A percentile compares a stretch with the other conserved stretches of the same genome.
These are phyloP conservation scores for Apogon talboti DNA, from an alignment of 2,797 vertebrate species.

Conservation along the genomic window DNA sequence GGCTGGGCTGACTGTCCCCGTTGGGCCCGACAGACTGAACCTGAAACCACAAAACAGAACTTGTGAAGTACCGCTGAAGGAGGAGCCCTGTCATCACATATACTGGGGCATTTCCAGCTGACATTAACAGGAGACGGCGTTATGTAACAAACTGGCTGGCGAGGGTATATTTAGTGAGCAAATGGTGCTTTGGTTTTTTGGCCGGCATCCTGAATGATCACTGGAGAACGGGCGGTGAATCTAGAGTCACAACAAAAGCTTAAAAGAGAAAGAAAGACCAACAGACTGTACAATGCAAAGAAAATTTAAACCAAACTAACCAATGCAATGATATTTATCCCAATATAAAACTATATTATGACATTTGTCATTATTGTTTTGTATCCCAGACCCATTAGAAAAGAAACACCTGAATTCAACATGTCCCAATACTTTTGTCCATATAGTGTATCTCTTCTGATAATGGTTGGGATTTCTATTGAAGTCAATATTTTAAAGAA, in stretches of 20 bases:
- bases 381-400: too few species aligned
- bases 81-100: background rate
- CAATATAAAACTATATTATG: too few species aligned
- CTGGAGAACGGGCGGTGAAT: slow-evolving; percentile 24
- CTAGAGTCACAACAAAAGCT: slow-evolving; percentile 6
- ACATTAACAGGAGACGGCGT: slow-evolving; percentile 18
- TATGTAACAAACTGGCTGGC: slow-evolving; percentile 27
- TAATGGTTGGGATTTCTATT: too few species aligned
- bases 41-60: slow-evolving; percentile 35
- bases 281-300: background rate
- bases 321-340: too few species aligned
- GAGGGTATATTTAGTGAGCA: slow-evolving; percentile 20
- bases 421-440: too few species aligned
- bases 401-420: too few species aligned
- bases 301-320: too few species aligned
- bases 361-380: too few species aligned
- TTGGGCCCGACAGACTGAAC: slow-evolving; percentile 93
- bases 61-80: too few species aligned
- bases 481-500: too few species aligned
- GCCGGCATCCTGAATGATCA: slow-evolving; percentile 25
- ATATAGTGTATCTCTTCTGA: too few species aligned
- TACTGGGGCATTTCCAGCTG: slow-evolving; percentile 2
- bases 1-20: slow-evolving; percentile 93
- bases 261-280: background rate
- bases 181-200: slow-evolving; percentile 32